These are phyloP conservation scores for Notiomystis cincta DNA, from an alignment of 2,113 vertebrate species.

Conservation along the genomic window DNA sequence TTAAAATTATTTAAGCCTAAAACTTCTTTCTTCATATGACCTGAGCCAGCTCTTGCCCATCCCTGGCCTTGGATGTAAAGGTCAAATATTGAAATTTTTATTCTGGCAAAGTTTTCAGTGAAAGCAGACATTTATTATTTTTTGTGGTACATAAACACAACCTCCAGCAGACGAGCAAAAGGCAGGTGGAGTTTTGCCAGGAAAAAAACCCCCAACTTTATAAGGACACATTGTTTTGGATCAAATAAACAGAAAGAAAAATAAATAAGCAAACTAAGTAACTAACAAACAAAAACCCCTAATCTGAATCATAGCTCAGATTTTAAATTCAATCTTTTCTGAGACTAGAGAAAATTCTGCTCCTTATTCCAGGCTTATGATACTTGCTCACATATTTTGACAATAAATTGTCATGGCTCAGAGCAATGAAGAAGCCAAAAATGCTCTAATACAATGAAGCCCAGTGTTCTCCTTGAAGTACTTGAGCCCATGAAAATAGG, in stretches of 20 bases:
- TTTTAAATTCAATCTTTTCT: not conserved
- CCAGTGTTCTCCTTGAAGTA: not conserved
- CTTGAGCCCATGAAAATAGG: not conserved
- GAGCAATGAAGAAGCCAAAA: not conserved
- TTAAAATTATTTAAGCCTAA: not conserved
- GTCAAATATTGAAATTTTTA: not conserved
- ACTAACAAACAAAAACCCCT: not conserved
- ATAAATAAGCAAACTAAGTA: not conserved
- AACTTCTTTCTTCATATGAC: not conserved
- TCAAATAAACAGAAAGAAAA: not conserved
- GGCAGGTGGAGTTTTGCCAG: not conserved
- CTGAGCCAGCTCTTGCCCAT: not conserved
- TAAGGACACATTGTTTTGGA: not conserved
- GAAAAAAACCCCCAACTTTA: not conserved
- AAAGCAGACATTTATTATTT: not conserved
- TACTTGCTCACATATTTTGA: constrained; percentile 27
- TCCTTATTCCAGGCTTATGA: not conserved
- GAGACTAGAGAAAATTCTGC: not conserved
- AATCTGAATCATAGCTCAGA: not conserved
- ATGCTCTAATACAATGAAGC: not conserved
- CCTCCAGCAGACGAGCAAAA: not conserved
- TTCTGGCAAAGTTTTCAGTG: not conserved
- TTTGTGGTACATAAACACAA: not conserved
- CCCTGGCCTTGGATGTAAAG: not conserved
- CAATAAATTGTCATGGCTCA: not conserved